Percentiles rank a stretch among this genome's conserved stretches.
Evolutionary conservation across 2,113 vertebrate genomes (phyloP).

Genomic region (Willisornis vidua): DNA sequence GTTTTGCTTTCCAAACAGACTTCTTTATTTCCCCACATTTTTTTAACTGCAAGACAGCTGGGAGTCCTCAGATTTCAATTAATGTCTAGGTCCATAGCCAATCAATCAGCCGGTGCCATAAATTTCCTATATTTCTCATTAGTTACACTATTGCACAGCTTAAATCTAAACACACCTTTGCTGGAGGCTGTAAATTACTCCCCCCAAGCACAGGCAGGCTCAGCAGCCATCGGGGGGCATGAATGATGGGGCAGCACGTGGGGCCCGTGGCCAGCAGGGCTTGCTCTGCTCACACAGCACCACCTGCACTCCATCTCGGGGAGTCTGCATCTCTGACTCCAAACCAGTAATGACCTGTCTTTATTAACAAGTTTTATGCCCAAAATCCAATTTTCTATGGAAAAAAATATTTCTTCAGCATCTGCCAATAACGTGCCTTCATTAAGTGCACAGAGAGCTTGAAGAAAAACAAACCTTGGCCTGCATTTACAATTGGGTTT

Average conservation of each 20-base stretch:
- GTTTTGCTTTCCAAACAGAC: neutral
- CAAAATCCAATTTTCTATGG: conserved; percentile 70
- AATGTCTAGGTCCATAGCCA: conserved; percentile 27
- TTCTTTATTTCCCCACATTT: neutral
- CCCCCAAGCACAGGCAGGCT: neutral
- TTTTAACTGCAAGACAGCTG: conserved; percentile 48
- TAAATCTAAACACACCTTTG: conserved; percentile 65
- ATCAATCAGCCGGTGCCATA: conserved; percentile 60
- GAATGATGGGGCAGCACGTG: neutral
- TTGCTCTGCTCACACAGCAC: neutral
- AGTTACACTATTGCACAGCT: conserved; percentile 60
- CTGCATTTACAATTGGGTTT: neutral
- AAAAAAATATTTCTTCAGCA: conserved; percentile 51
- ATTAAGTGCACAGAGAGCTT: neutral
- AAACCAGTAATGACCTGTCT: conserved; percentile 61
- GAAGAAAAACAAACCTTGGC: neutral
- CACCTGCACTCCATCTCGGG: neutral
- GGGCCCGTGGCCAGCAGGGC: neutral
- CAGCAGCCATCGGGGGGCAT: neutral
- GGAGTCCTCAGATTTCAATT: conserved; percentile 71
- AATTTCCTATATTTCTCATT: conserved; percentile 74
- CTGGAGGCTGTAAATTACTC: conserved; percentile 50
- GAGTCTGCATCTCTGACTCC: conserved; percentile 41
- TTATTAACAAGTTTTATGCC: conserved; percentile 72
- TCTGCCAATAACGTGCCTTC: conserved; percentile 19